A percentile compares a stretch with the other conserved stretches of the same genome.
Conservation (phyloP, 1,140 invertebrate species). For the Drosophila sturtevanti region DNA sequence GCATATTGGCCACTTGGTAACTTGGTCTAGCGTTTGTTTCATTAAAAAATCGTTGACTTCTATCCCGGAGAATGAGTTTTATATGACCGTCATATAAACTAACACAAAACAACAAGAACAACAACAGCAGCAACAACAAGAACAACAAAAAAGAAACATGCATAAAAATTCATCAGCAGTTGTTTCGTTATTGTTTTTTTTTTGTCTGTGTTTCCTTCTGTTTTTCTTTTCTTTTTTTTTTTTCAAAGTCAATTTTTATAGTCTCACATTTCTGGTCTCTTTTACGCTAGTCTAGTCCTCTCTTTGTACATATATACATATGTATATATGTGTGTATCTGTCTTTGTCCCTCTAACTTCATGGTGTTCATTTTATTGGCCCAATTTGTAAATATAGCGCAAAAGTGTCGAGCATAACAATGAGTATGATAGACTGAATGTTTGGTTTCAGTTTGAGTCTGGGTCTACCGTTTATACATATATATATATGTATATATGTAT, state of each 20-base stretch:
- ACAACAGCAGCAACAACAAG: too few relatives aligned
- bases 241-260: slow-evolving; percentile 58
- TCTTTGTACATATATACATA: too few relatives aligned
- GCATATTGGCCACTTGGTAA: neutral
- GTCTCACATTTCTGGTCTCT: slow-evolving; percentile 65
- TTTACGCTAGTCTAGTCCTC: neutral
- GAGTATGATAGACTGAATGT: slow-evolving; percentile 31
- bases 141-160: slow-evolving; percentile 53
- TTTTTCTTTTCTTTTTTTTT: slow-evolving; percentile 54
- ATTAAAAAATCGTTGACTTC: slow-evolving; percentile 79
- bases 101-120: slow-evolving; percentile 17
- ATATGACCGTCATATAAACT: slow-evolving; percentile 66
- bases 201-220: neutral
- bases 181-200: slow-evolving; percentile 60
- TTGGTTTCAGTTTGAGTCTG: slow-evolving; percentile 12
- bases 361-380: slow-evolving; percentile 80
- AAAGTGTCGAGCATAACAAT: slow-evolving; percentile 78
- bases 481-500: too few relatives aligned
- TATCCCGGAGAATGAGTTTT: slow-evolving; percentile 52
- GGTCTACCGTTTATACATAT: neutral
- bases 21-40: slow-evolving; percentile 43
- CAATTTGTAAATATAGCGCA: slow-evolving; percentile 81
- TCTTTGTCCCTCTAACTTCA: slow-evolving; percentile 2
- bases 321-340: neutral
- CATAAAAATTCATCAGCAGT: slow-evolving; percentile 77